A percentile compares a stretch with the other conserved stretches of the same genome.
phyloP scores from a whole-genome alignment of 37 sponge, comb jelly and placozoan species.

The Diacarnus erythraeanus region DNA sequence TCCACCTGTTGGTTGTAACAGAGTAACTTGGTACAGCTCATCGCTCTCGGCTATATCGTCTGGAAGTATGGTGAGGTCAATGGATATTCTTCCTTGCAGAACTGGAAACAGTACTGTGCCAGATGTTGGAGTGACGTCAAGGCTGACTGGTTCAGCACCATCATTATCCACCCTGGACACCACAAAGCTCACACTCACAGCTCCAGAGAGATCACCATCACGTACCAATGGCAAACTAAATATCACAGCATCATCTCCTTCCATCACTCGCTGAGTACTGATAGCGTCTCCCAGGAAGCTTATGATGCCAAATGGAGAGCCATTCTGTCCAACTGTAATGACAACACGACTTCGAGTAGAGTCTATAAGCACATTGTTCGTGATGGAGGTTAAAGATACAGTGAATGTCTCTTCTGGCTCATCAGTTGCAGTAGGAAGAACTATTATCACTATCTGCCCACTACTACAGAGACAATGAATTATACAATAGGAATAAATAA shows the following conservation, averaged over 20 bases:
- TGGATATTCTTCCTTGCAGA: constrained; percentile 5
- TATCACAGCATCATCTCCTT: not conserved
- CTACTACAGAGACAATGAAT: constrained; percentile 8
- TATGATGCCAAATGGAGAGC: constrained; percentile 70
- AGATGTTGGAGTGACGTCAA: constrained; percentile 35
- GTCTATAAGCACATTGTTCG: constrained; percentile 64
- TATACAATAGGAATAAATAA: not conserved
- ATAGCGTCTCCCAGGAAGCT: constrained; percentile 76
- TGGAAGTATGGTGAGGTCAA: constrained; percentile 54
- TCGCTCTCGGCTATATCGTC: constrained; percentile 72
- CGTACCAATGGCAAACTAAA: constrained; percentile 52
- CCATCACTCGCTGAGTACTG: constrained; percentile 17
- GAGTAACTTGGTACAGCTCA: constrained; percentile 62
- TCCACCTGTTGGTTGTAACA: constrained; percentile 48
- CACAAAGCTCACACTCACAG: constrained; percentile 10
- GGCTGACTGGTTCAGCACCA: not conserved
- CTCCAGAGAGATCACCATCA: constrained; percentile 14
- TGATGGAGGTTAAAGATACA: constrained; percentile 39
- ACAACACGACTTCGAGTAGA: not conserved
- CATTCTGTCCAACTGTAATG: constrained; percentile 56
- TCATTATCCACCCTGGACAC: constrained; percentile 15
- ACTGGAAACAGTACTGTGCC: constrained; percentile 36
- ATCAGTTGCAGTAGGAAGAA: constrained; percentile 53
- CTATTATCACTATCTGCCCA: constrained; percentile 29
- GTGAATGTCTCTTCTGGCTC: constrained; percentile 66